Conservation (phyloP, 1,140 invertebrate genomes). For the Onthophagus taurus region DNA sequence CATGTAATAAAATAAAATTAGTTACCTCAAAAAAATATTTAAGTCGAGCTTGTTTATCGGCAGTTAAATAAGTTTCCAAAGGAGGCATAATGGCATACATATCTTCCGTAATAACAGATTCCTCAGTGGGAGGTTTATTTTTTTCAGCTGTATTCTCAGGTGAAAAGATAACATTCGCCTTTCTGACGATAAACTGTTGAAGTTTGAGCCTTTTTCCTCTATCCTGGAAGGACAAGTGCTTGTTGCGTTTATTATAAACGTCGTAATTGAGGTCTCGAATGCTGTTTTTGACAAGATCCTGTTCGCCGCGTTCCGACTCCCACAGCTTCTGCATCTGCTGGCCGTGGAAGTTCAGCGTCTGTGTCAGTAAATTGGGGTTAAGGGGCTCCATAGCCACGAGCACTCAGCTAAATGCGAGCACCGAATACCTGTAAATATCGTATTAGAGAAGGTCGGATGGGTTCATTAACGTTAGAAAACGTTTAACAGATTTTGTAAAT, state of each 20-base stretch:
- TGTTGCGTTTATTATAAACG: constrained; percentile 67
- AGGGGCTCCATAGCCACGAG: constrained; percentile 36
- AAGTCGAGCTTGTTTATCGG: constrained; percentile 60
- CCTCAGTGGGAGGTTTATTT: constrained; percentile 30
- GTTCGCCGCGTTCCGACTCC: constrained; percentile 68
- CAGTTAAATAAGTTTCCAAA: constrained; percentile 68
- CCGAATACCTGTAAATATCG: no score
- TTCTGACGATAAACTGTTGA: constrained; percentile 73
- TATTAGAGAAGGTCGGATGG: no score
- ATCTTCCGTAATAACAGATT: constrained; percentile 45
- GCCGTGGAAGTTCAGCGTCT: constrained; percentile 72
- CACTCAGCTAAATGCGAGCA: no score
- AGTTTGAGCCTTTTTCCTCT: constrained; percentile 70
- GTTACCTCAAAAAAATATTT: constrained; percentile 72
- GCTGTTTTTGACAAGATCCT: constrained; percentile 56
- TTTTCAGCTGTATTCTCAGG: constrained; percentile 22
- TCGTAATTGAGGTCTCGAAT: constrained; percentile 60
- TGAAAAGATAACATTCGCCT: constrained; percentile 59
- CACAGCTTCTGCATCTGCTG: constrained; percentile 76
- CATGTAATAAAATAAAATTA: constrained; percentile 14
- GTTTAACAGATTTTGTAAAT: not conserved
- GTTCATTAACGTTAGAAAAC: no score
- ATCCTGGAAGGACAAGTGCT: constrained; percentile 67
- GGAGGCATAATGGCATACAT: constrained; percentile 76
- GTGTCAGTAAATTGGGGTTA: constrained; percentile 58